These are phyloP conservation scores for Anoplius nigerrimus DNA, from an alignment of 2,888 invertebrate genomes.

Conservation along the genomic window DNA sequence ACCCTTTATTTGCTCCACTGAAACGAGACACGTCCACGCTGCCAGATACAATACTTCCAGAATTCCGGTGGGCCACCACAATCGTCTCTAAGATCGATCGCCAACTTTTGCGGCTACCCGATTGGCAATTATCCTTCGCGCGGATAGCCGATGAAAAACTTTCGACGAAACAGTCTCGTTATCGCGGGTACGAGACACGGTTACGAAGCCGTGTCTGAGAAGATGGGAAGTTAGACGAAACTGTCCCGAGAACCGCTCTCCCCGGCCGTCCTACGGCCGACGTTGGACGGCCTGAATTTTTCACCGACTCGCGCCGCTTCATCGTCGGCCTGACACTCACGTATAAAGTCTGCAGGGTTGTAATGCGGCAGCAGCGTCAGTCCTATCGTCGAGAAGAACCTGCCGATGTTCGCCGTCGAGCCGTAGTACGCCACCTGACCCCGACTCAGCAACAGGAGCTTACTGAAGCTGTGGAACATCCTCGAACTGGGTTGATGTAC, in stretches of 20 bases:
- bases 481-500: constrained; percentile 90
- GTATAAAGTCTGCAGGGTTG: constrained; percentile 89
- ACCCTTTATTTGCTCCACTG: constrained; percentile 87
- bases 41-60: not conserved
- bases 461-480: constrained; percentile 89
- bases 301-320: not conserved
- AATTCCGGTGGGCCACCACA: not conserved
- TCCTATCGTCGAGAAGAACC: constrained; percentile 84
- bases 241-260: too few relatives aligned
- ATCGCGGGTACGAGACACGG: too few relatives aligned
- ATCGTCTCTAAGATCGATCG: too few relatives aligned
- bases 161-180: too few relatives aligned
- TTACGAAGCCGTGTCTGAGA: too few relatives aligned
- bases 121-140: too few relatives aligned
- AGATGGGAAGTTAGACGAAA: too few relatives aligned
- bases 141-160: too few relatives aligned
- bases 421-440: constrained; percentile 88
- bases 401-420: constrained; percentile 82
- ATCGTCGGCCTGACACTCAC: constrained; percentile 79
- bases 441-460: constrained; percentile 82
- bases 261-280: too few relatives aligned
- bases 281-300: not conserved
- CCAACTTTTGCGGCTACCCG: too few relatives aligned
- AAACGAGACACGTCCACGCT: constrained; percentile 39
- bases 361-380: constrained; percentile 85